Base-by-base conservation (phyloP, 2,113 vertebrate genomes). In the Mobula birostris region DNA sequence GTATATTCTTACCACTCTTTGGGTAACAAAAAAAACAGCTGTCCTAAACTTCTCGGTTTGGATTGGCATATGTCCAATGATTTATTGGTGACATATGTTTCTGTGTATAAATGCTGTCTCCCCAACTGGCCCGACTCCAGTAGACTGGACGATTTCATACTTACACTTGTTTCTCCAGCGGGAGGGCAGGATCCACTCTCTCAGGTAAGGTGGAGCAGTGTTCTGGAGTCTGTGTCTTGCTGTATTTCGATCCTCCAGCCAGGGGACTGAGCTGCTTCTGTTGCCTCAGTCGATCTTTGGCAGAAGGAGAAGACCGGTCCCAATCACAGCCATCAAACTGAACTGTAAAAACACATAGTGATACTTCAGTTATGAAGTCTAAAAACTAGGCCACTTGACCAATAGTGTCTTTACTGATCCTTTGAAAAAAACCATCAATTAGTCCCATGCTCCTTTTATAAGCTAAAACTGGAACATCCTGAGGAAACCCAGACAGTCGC, bases 281-380 rank as follows among this genome's bases (percentile, higher is more conserved):
- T 74, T 93, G 91, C 70, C 70, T 93, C 91, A 93, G 24, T 29
- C 91, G 91, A 12, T 93, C 91, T 74, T 93, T 93, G 36, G 91
- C 40, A 56, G 91, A 74, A 74, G 91, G 70, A 72, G 91, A 93
- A 27, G 91, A 93, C 19, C 91, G 91, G 68, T 93, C 91, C 91
- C 91, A 93, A 93, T 93, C 91, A 6, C 91, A 93, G 21, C 91
- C 24, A 21, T 93, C 91, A 93, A 93, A 93, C 91, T 93, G 91
- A 24, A 93, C 91, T 93, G 91, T 76, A 93, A 74, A 56, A 66
- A 72, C 32, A 76, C 36, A 93, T 9, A 48, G 32, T 6, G 8
- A 40, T 2, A 24, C 7, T 11, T 93, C 74, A 93, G n/a, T 24
- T 29, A 7, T 12, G 32, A 1, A 17, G 29, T 14, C n/a, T 48